Percentiles rank a stretch among this genome's conserved stretches.
These are phyloP conservation scores for Megalurothrips usitatus DNA, from an alignment of 2,888 invertebrate species.

Conservation along the genomic window DNA sequence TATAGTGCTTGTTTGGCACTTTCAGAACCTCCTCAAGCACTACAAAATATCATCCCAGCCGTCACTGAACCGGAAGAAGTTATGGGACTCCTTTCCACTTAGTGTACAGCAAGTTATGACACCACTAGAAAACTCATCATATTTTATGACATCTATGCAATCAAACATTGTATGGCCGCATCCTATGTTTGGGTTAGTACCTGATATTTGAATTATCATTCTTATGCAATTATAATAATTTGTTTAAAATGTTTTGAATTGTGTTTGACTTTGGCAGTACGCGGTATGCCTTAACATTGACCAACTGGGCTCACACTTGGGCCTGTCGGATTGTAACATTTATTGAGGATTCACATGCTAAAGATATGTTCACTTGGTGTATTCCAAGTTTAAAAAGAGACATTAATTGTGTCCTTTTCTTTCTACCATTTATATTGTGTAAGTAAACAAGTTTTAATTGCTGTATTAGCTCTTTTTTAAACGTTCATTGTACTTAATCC, in stretches of 20 bases:
- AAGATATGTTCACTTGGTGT: constrained; percentile 61
- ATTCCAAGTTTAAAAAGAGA: constrained; percentile 72
- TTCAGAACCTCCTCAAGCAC: constrained; percentile 67
- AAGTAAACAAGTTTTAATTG: constrained; percentile 37
- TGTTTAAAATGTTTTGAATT: not conserved
- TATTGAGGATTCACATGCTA: constrained; percentile 57
- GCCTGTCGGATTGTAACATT: constrained; percentile 62
- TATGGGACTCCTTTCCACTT: constrained; percentile 68
- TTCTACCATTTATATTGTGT: constrained; percentile 67
- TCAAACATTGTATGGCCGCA: constrained; percentile 38
- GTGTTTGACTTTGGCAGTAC: not conserved
- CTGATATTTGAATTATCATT: not conserved
- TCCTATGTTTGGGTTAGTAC: constrained; percentile 46
- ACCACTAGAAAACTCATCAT: constrained; percentile 62
- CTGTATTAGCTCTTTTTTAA: not conserved
- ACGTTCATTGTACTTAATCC: not conserved
- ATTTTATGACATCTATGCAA: constrained; percentile 3
- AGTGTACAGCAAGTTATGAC: constrained; percentile 71
- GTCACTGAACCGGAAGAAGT: constrained; percentile 45
- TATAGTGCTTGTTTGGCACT: constrained; percentile 6
- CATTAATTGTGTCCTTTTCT: constrained; percentile 63
- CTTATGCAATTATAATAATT: constrained; percentile 12
- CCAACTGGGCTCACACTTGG: constrained; percentile 73
- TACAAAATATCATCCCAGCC: constrained; percentile 64
- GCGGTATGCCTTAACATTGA: constrained; percentile 45